Conservation (phyloP, 1,140 invertebrate species). For the Geopemphigus sp. region DNA sequence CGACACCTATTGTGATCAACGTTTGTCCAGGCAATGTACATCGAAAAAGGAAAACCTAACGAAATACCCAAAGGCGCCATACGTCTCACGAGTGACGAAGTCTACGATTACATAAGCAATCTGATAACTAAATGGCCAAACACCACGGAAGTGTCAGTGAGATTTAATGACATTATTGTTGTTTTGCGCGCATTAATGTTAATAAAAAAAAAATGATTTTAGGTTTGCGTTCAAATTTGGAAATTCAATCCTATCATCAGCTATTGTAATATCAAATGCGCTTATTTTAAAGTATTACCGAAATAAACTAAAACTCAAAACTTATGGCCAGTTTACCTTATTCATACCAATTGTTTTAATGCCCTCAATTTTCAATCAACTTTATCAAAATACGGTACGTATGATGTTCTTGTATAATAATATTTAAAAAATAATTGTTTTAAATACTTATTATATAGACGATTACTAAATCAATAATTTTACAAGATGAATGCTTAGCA, state of each 20-base stretch:
- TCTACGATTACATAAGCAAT: background rate
- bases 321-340: conserved; percentile 45
- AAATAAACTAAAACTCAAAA: conserved; percentile 40
- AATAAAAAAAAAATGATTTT: conserved; percentile 4
- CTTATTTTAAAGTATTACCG: conserved; percentile 26
- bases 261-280: background rate
- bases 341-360: conserved; percentile 28
- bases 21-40: background rate
- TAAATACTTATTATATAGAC: conserved; percentile 15
- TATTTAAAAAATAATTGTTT: background rate
- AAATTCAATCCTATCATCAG: conserved; percentile 25
- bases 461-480: conserved; percentile 42
- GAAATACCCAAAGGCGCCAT: conserved; percentile 32
- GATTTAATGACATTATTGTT: background rate
- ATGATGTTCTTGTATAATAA: background rate
- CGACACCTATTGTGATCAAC: too few species aligned
- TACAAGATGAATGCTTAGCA: conserved; percentile 43
- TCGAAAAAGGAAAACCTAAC: background rate
- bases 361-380: conserved; percentile 31
- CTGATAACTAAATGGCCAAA: conserved; percentile 32
- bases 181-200: background rate
- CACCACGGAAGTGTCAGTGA: conserved; percentile 12
- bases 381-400: conserved; percentile 21
- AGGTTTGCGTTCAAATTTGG: conserved; percentile 47
- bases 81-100: conserved; percentile 9